Conservation (phyloP, 2,797 vertebrate genomes). For the Chaetodon trifasciatus region DNA sequence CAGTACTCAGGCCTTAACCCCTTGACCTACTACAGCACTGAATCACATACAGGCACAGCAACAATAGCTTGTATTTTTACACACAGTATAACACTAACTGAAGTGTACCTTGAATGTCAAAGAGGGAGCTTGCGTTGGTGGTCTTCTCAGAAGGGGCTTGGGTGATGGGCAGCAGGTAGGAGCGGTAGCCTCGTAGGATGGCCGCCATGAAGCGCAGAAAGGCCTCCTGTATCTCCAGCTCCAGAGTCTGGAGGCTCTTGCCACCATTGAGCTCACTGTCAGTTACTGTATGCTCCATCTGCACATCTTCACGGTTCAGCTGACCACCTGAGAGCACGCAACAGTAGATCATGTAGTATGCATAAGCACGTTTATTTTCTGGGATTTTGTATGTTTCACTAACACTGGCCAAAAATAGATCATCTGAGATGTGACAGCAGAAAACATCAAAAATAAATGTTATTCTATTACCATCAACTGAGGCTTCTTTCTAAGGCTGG, state of each 20-base stretch:
- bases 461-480: slow-evolving; percentile 8
- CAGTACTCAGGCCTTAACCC: slow-evolving; percentile 47
- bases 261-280: slow-evolving; percentile 91
- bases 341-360: not conserved
- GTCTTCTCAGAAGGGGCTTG: slow-evolving; percentile 98
- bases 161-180: slow-evolving; percentile 96
- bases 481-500: not conserved
- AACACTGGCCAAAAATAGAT: slow-evolving; percentile 7
- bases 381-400: not conserved
- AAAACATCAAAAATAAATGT: slow-evolving; percentile 14
- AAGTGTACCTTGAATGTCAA: slow-evolving; percentile 93
- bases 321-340: slow-evolving; percentile 89
- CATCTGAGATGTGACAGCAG: not conserved
- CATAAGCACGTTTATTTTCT: not conserved
- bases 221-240: slow-evolving; percentile 98
- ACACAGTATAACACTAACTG: not conserved
- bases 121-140: slow-evolving; percentile 96
- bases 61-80: slow-evolving; percentile 17
- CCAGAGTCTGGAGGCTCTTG: slow-evolving; percentile 93
- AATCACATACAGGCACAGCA: slow-evolving; percentile 16
- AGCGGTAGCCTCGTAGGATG: slow-evolving; percentile 96
- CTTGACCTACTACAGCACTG: slow-evolving; percentile 24
- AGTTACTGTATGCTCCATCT: slow-evolving; percentile 91
- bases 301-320: slow-evolving; percentile 91
- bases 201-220: slow-evolving; percentile 99